Conservation (phyloP, 2,888 invertebrate species). For the Caenorhabditis auriculariae region DNA sequence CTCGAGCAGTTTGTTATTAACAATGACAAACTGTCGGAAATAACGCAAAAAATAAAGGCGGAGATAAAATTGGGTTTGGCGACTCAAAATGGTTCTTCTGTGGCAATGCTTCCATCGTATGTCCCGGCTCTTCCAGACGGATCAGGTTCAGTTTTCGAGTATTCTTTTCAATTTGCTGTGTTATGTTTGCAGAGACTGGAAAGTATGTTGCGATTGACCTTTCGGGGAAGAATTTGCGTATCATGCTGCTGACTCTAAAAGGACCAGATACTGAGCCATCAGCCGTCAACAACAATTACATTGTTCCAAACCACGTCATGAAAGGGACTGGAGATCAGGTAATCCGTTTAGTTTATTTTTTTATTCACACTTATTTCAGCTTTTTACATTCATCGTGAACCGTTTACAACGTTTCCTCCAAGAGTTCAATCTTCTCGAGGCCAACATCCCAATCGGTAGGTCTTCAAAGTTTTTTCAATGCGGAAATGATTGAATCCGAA, state of each 20-base stretch:
- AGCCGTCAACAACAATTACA: conserved; percentile 57
- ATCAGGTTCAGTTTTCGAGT: too few species aligned
- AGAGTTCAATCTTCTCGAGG: conserved; percentile 58
- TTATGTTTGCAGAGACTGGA: conserved; percentile 53
- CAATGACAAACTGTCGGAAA: conserved; percentile 50
- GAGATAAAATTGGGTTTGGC: conserved; percentile 50
- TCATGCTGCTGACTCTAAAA: conserved; percentile 56
- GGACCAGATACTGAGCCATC: conserved; percentile 46
- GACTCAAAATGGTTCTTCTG: conserved; percentile 37
- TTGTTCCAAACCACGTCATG: conserved; percentile 61
- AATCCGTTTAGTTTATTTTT: background rate
- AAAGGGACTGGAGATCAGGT: conserved; percentile 64
- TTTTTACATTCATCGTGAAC: conserved; percentile 64
- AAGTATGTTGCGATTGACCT: conserved; percentile 63
- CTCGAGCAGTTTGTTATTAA: conserved; percentile 41
- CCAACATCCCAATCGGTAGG: conserved; percentile 60
- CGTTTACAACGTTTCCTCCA: conserved; percentile 61
- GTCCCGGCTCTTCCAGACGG: conserved; percentile 63
- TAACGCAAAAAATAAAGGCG: conserved; percentile 52
- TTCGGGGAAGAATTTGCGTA: conserved; percentile 63
- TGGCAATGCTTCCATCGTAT: conserved; percentile 63
- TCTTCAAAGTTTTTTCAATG: background rate
- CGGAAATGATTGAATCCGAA: too few species aligned
- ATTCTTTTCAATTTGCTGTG: too few species aligned
- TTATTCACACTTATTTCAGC: conserved; percentile 38